Base-by-base conservation (phyloP, 2,888 invertebrate genomes). In the Ecliptopera silaceata region DNA sequence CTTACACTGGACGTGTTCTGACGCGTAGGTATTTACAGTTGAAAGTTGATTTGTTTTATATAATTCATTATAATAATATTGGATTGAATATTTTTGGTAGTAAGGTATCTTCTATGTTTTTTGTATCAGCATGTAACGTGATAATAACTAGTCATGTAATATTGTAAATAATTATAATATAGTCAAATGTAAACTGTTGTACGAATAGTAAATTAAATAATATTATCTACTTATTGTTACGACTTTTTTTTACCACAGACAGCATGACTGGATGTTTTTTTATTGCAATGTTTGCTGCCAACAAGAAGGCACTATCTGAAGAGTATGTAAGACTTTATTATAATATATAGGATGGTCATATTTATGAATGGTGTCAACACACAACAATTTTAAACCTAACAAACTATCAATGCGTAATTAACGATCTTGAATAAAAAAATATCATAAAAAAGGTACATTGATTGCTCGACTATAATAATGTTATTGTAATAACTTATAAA, bases 121-220 rank as follows among this genome's bases (percentile, higher is more conserved):
- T 38, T 64, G 48, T 46, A 74, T 72, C 79, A 80, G 75, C 80
- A 77, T 82, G 90, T 88, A 91, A 91, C 88, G 88, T 89, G 90
- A 91, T 91, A 91, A 91, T 91, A 91, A 91, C 82, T 91, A 91
- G 90, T 72, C 70, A 76, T 84, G 78, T 76, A 63, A 71, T 48
- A 31, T 75, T 88, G 86, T 89, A 89, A 72, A 89, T 86, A 88
- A 72, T 78, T 78, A 73, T 73, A 74, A 65, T 64, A 67, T 84
- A 85, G 83, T 75, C 59, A 63, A 73, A 66, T 75, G 62, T 64
- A 65, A 76, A 73, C 70, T 69, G 69, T 75, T 79, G 70, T 80
- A 81, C 70, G 67, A 71, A 75, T 75, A 70, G 71, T 47, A 20
- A 68, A 73, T 73, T 74, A 70, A 41, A 65, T 63, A 68, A 70